These are phyloP conservation scores for Otolemur crassicaudatus DNA, from an alignment of 2,797 vertebrate species.

Conservation along the genomic window DNA sequence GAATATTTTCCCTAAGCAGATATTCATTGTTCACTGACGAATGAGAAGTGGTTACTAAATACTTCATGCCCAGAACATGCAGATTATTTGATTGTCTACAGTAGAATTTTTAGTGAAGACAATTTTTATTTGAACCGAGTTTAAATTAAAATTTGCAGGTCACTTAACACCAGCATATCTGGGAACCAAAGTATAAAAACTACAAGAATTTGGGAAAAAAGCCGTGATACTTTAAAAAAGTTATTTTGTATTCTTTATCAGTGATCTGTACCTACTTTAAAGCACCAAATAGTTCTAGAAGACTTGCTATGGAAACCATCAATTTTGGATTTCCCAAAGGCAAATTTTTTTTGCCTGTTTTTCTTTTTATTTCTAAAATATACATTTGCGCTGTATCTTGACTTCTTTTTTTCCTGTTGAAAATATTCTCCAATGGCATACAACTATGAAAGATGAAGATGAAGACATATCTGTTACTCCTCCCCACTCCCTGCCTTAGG, in stretches of 20 bases:
- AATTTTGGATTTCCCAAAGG: not conserved
- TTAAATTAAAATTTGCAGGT: not conserved
- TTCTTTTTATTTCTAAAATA: not conserved
- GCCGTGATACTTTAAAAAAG: not conserved
- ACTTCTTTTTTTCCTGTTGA: not conserved
- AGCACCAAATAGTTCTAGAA: not conserved
- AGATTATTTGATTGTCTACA: not conserved
- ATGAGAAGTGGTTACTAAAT: not conserved
- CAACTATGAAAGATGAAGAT: not conserved
- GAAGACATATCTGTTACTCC: too few relatives aligned
- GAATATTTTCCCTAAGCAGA: not conserved
- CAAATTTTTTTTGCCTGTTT: not conserved
- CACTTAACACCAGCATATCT: not conserved
- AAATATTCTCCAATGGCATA: not conserved
- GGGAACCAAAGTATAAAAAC: not conserved
- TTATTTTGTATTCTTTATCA: not conserved
- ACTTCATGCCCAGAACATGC: not conserved
- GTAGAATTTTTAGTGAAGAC: not conserved
- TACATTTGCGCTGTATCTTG: not conserved
- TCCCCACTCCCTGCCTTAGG: too few relatives aligned
- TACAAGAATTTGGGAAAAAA: not conserved
- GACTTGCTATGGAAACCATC: not conserved
- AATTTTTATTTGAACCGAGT: not conserved
- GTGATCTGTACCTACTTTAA: not conserved
- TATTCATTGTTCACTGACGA: not conserved